phyloP scores from a whole-genome alignment of 2,113 vertebrate species.

The Channa maculata region DNA sequence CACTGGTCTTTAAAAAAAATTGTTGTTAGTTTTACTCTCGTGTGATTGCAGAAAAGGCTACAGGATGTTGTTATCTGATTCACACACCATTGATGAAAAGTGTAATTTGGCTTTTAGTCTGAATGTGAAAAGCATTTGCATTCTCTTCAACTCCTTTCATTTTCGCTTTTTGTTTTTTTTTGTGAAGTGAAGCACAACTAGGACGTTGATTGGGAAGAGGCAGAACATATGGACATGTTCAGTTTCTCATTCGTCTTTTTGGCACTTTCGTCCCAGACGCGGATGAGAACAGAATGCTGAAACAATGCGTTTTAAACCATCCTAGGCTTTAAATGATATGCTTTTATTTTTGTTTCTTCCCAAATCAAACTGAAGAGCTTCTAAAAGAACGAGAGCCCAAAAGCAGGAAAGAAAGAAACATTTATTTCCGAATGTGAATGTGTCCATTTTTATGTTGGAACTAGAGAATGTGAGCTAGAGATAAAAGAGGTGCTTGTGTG shows the following conservation, averaged over 20 bases:
- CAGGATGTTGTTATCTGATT: background rate
- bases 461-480: conserved; percentile 16
- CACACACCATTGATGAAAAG: too few relatives aligned
- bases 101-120: too few relatives aligned
- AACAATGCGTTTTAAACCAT: background rate
- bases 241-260: conserved; percentile 19
- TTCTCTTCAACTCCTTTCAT: background rate
- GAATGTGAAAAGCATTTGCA: background rate
- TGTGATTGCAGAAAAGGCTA: background rate
- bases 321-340: conserved; percentile 4
- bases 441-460: conserved; percentile 20
- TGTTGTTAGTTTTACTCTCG: background rate
- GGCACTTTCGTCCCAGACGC: background rate
- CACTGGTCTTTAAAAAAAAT: background rate
- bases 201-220: conserved; percentile 8
- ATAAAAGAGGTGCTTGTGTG: conserved; percentile 24
- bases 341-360: too few relatives aligned
- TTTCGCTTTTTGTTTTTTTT: background rate
- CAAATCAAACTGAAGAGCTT: too few relatives aligned
- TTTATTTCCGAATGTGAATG: conserved; percentile 1
- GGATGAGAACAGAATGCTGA: background rate
- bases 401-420: background rate
- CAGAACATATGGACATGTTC: conserved; percentile 27
- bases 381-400: background rate
- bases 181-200: conserved; percentile 13